Percentiles rank a stretch among this genome's conserved stretches.
These are phyloP conservation scores for Ceratotherium simum DNA, from an alignment of 2,113 vertebrate species.

Conservation along the genomic window DNA sequence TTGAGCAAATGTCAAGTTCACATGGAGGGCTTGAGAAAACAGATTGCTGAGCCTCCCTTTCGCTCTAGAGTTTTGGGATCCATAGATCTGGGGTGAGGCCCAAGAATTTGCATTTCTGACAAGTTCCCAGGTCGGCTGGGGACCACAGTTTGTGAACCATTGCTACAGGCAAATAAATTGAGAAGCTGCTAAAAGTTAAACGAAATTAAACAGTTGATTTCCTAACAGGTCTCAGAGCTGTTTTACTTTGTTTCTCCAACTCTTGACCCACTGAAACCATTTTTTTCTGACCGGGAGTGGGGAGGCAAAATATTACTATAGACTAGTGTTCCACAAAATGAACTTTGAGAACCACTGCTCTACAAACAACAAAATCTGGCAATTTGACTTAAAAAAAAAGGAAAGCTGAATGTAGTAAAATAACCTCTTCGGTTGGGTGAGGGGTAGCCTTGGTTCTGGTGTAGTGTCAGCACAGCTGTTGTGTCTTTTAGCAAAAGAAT, in stretches of 20 bases:
- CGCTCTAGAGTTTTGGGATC: not conserved
- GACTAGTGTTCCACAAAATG: not conserved
- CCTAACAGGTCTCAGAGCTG: not conserved
- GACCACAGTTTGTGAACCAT: not conserved
- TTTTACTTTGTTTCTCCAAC: conserved; percentile 1
- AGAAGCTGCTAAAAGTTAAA: not conserved
- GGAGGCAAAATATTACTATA: not conserved
- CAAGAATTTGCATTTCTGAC: not conserved
- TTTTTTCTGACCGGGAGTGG: not conserved
- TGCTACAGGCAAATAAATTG: not conserved
- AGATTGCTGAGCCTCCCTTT: not conserved
- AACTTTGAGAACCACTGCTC: conserved; percentile 13
- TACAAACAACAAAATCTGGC: not conserved
- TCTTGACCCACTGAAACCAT: not conserved
- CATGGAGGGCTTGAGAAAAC: not conserved
- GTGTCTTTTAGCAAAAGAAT: conserved; percentile 51
- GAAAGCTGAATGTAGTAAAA: not conserved
- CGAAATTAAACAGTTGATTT: conserved; percentile 14
- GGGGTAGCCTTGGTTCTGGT: not conserved
- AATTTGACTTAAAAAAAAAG: not conserved
- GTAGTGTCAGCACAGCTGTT: conserved; percentile 57
- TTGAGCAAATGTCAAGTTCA: not conserved
- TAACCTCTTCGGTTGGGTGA: not conserved
- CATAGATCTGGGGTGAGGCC: not conserved
- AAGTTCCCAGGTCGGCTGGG: not conserved